Base-by-base conservation (phyloP, 2,797 vertebrate genomes). In the Characodon lateralis region DNA sequence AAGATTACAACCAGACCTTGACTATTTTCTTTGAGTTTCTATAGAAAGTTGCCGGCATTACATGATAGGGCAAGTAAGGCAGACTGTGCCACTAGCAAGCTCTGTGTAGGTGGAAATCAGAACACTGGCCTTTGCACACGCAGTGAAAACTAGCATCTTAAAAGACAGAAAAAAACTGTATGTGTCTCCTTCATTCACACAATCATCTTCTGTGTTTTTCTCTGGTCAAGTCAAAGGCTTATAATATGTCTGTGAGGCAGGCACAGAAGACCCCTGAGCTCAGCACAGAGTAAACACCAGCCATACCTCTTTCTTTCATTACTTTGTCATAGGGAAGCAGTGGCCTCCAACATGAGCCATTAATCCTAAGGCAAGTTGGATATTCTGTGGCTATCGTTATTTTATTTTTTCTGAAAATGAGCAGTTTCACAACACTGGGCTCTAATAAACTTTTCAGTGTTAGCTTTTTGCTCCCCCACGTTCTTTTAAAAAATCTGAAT, bases 221-320 rank as follows among this genome's bases (percentile, higher is more conserved):
- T 80, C 79, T 79, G 75, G 78, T 93, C 92, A 91, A 69, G 93
- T 93, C 86, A 85, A 92, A 89, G 83, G 90, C 89, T 91, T 87
- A 85, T 92, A 91, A 93, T 93, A 86, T 90, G 90, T 92, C 93
- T 94, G 94, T 95, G 91, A 92, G 90, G 86, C 88, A 89, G 88
- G 85, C 13, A 69, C 66, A n/a, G 92, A 89, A 83, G 78, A 90
- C 91, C 89, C 84, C 71, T n/a, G 35, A 93, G 92, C 88, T 87
- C 81, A 58, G 82, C 80, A n/a, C 87, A 78, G 85, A 88, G 85
- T 88, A 87, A 93, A 91, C 93, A 91, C 85, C 80, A 89, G 85
- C 88, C 86, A 94, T 94, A 93, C 63, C 77, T 95, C 91, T 94
- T 93, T 89, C 89, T 92, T 95, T 92, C 92, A 94, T 95, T 95